A percentile compares a stretch with the other conserved stretches of the same genome.
Conservation (phyloP, 2,113 vertebrate genomes). For the Numida meleagris region DNA sequence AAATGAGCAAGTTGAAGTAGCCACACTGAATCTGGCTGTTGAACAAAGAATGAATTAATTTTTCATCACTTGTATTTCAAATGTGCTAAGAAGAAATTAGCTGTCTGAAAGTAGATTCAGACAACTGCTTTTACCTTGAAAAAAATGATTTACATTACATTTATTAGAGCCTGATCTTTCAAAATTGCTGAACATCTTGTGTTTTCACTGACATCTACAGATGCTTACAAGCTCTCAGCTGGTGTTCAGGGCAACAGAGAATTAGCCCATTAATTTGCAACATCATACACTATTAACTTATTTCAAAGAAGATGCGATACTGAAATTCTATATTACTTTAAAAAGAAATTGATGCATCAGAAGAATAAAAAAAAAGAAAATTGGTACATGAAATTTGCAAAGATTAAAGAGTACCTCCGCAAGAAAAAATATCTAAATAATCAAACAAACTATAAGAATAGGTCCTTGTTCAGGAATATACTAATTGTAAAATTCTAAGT, state of each 20-base stretch:
- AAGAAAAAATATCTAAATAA: not conserved
- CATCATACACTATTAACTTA: not conserved
- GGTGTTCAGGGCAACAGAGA: not conserved
- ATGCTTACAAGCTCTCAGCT: not conserved
- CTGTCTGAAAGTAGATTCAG: not conserved
- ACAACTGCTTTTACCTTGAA: not conserved
- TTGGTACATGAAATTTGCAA: rapidly evolving
- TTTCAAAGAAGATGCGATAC: not conserved
- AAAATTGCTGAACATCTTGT: not conserved
- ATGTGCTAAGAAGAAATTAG: not conserved
- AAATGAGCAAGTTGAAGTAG: not conserved
- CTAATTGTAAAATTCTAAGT: not conserved
- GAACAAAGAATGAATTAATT: not conserved
- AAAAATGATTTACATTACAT: not conserved
- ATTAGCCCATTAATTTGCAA: not conserved
- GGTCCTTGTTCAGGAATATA: not conserved
- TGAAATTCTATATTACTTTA: not conserved
- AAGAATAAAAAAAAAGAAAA: not conserved
- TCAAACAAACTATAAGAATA: not conserved
- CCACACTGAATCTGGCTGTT: not conserved
- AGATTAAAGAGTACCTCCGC: not conserved
- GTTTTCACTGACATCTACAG: not conserved
- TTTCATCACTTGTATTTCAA: constrained; percentile 17
- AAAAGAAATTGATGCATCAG: not conserved
- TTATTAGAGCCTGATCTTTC: not conserved